Base-by-base conservation (phyloP, 2,888 invertebrate genomes). In the Sympetrum striolatum region DNA sequence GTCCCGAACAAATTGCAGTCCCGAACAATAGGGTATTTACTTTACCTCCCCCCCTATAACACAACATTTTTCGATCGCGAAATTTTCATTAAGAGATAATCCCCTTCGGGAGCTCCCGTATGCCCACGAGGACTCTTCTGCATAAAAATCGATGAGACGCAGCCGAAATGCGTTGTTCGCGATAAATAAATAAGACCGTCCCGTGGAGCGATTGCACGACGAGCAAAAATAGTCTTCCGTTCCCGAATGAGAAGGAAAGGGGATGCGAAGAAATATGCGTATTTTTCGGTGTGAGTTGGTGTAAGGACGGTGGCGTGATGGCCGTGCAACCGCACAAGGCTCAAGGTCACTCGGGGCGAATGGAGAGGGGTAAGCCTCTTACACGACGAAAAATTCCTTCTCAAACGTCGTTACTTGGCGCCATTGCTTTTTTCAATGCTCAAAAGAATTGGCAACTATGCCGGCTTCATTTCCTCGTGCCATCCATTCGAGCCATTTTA, bases 361-460 rank as follows among this genome's bases (percentile, higher is more conserved):
- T 35, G 60, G 60, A 37, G 58, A 60, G 18, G 44, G 86, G 35
- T 58, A 86, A 64, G 86, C 86, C 60, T 86, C 86, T 86, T 86
- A 86, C 64, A 64, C 64, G 60, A 58, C 60, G 86, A 86, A 86
- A 60, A 64, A 86, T 86, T 86, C 86, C 86, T 73, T 31, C 73
- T 73, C 73, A 73, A 73, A 73, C 73, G n/a, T 37, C 53, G 86
- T 48, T 86, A 86, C 37, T 86, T 64, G 86, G 86, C 86, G 86
- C 60, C 86, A 86, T 60, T 86, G 86, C 86, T 86, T 86, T 86
- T 86, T 86, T 86, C 60, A 86, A 86, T 86, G 86, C 64, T 35
- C 86, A 86, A 48, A 53, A 86, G 86, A 86, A 86, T 86, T 60
- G 86, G 86, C 86, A 86, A 86, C 86, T 86, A 60, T 86, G 86